phyloP scores from a whole-genome alignment of 1,140 invertebrate species.

The Dolichoris vasculosae region DNA sequence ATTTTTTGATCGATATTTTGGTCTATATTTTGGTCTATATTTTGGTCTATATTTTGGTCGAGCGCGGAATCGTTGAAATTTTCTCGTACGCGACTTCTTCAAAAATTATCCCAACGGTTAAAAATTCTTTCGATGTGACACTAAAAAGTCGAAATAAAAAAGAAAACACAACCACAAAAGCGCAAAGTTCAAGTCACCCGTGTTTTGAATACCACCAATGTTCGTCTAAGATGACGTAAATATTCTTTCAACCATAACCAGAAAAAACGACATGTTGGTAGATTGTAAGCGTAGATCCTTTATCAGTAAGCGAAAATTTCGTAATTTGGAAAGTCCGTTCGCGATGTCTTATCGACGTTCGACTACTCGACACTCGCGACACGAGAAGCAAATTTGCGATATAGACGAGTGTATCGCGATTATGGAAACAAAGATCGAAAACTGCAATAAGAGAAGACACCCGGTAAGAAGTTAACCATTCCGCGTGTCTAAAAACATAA shows the following conservation, averaged over 20 bases:
- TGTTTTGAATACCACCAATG: not conserved
- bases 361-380: not conserved
- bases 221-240: too few species aligned
- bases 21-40: too few species aligned
- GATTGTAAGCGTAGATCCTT: not conserved
- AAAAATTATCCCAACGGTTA: too few species aligned
- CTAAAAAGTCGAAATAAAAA: not conserved
- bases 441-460: not conserved
- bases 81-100: too few species aligned
- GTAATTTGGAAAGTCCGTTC: not conserved
- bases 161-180: not conserved
- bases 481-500: too few species aligned
- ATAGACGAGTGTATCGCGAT: not conserved
- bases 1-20: too few species aligned
- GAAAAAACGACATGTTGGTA: not conserved
- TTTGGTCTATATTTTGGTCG: too few species aligned
- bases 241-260: not conserved
- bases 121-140: too few species aligned
- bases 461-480: not conserved
- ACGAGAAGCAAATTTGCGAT: not conserved
- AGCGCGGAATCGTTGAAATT: too few species aligned
- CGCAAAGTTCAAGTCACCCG: not conserved
- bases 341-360: not conserved
- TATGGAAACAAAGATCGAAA: not conserved
- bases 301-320: not conserved